Percentiles rank a stretch among this genome's conserved stretches.
These are phyloP conservation scores for Dryoscopus gambensis DNA, from an alignment of 2,113 vertebrate genomes.

Conservation along the genomic window DNA sequence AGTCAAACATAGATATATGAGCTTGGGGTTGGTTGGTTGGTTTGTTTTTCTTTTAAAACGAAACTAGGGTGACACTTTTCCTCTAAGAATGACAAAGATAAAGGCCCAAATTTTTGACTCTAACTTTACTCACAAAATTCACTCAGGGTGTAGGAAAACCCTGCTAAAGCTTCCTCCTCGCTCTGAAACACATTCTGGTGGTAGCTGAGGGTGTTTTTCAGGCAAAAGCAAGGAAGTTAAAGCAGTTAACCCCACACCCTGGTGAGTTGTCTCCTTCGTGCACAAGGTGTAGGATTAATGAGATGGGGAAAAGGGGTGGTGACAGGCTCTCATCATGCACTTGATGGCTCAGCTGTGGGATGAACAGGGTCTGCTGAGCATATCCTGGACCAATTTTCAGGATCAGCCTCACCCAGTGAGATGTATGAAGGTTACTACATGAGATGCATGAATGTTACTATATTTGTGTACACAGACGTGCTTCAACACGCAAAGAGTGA, in stretches of 20 bases:
- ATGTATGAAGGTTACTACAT: not conserved
- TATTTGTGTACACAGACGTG: not conserved
- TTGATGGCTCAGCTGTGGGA: not conserved
- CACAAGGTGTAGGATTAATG: not conserved
- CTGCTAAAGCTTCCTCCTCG: not conserved
- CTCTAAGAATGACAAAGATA: not conserved
- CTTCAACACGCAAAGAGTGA: not conserved
- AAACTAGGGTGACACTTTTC: not conserved
- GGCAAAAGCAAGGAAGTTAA: not conserved
- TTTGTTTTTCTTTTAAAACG: not conserved
- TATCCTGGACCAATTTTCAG: not conserved
- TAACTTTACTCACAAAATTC: not conserved
- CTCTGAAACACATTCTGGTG: not conserved
- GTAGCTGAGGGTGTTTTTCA: not conserved
- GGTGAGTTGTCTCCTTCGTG: accelerated
- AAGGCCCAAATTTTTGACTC: not conserved
- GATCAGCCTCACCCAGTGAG: not conserved
- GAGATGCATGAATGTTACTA: not conserved
- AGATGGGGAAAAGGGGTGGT: not conserved
- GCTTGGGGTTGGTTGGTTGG: not conserved
- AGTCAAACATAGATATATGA: not conserved
- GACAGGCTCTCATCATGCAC: not conserved
- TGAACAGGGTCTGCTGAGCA: not conserved
- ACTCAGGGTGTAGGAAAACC: not conserved
- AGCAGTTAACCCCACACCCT: not conserved